Base-by-base conservation (phyloP, 2,888 invertebrate genomes). In the Cosmopolites sordidus region DNA sequence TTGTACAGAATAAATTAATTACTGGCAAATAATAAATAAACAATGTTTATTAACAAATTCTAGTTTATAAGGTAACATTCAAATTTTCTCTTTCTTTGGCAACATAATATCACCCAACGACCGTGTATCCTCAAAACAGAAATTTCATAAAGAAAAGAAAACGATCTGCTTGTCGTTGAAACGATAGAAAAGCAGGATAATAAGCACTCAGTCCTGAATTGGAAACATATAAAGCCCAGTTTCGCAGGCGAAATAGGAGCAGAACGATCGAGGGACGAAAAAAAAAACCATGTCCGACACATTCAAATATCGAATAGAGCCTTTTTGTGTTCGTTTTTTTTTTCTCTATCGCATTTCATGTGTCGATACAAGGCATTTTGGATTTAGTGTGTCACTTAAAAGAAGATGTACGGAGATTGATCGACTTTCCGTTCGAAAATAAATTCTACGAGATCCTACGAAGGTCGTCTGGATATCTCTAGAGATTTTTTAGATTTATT, bases 351-450 rank as follows among this genome's bases (percentile, higher is more conserved):
- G 12, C 33, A 33, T 33, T 33, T 33, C 33, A 33, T 12, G 33
- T 33, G 33, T 33, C 33, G 33, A 33, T 33, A 12, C 33, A 12
- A 33, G 33, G 12, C 33, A 33, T 33, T 33, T 33, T 33, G 33
- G 33, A 33, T 33, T 33, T 33, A 12, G 33, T 12, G n/a, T 16
- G 40, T 40, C 40, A 40, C 40, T 40, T 40, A 40, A 40, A 40
- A 40, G 40, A 16, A 40, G 17, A 40, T 16, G 40, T 16, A 40
- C 40, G 15, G 40, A 40, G 40, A 40, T 40, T 40, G 40, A 40
- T 40, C 15, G 40, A 33, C 33, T 40, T 40, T 40, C 17, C 15
- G 40, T 40, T 16, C 40, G 14, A 16, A 40, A 12, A 40, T 33
- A 33, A 33, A 33, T 33, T 12, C 33, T 11, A 33, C 33, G 33